Evolutionary conservation across 2,888 invertebrate genomes (phyloP), one percentile per base, ranked within the genome.

Genomic region (Pterostichus niger): DNA sequence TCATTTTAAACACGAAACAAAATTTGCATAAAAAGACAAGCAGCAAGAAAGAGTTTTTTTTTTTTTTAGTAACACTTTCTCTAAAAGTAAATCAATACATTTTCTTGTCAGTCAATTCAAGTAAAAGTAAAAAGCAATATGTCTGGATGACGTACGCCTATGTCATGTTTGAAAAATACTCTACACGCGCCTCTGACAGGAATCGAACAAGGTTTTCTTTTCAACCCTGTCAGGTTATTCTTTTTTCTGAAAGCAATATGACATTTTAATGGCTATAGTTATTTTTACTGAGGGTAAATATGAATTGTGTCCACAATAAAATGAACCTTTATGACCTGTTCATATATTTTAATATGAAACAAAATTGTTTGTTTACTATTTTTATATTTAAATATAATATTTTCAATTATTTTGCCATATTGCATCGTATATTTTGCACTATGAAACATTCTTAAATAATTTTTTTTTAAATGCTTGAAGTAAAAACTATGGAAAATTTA

Each of bases 1-100:
- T 59, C 59, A 24, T 59, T 59, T 59, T 24, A 59, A 59, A 59
- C 59, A 59, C 59, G 59, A 24, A 59, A 59, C 24, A 24, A 59
- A 59, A 59, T 59, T 59, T 59, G 31, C 59, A 59, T 59, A 24
- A 59, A 56, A 56, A 15, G 24, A 24, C 15, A 56, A 59, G 40
- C 3, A 40, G 40, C 40, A 40, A 59, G 59, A 24, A 59, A 11
- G 59, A 59, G 7, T 59, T 59, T 56, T 59, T 59, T 31, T 59
- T 59, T 31, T 24, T 59, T 59, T 59, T 59, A 17, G 7, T 7
- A 40, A 40, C 59, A 59, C 59, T 59, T 59, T 59, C 59, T 15
- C 9, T 31, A 24, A 6, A 17, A 24, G 59, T 59, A 31, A 59
- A 59, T 59, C 59, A 59, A 59, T 59, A 59, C 24, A 59, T 11